A percentile compares a stretch with the other conserved stretches of the same genome.
Evolutionary conservation across 2,888 invertebrate species (phyloP).

Genomic region (Sicus ferrugineus): DNA sequence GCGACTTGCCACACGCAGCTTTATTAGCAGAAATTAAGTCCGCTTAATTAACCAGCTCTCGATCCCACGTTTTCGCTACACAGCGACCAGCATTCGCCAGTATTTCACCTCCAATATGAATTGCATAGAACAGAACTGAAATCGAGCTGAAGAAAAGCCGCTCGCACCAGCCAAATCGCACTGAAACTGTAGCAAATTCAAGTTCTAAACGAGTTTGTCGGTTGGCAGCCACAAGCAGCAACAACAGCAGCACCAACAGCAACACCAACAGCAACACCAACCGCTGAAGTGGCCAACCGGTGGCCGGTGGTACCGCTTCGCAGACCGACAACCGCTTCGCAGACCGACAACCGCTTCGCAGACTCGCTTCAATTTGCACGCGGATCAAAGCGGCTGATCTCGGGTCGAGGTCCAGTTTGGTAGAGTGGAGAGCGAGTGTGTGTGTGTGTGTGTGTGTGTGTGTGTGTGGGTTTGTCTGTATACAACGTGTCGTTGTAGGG

Average conservation of each 20-base stretch:
- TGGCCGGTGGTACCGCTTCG: not conserved
- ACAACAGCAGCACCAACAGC: not conserved
- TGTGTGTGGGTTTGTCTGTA: not conserved
- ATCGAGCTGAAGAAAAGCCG: no score
- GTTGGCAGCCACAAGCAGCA: not conserved
- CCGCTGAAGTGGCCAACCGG: not conserved
- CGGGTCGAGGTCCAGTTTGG: not conserved
- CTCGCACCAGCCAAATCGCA: not conserved
- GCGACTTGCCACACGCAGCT: not conserved
- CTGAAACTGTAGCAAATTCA: not conserved
- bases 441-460: not conserved
- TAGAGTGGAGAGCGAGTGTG: not conserved
- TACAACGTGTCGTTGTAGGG: not conserved
- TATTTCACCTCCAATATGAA: not conserved
- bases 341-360: not conserved
- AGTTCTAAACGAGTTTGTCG: slow-evolving; percentile 1
- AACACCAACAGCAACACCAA: not conserved
- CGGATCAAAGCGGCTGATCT: not conserved
- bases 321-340: not conserved
- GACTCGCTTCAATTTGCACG: slow-evolving; percentile 1
- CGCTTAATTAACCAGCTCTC: not conserved
- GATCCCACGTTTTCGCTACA: not conserved
- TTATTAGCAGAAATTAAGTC: not conserved
- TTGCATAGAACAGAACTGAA: no score
- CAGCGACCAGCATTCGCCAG: not conserved